phyloP scores from a whole-genome alignment of 2,888 invertebrate genomes.

The Acheta domesticus region DNA sequence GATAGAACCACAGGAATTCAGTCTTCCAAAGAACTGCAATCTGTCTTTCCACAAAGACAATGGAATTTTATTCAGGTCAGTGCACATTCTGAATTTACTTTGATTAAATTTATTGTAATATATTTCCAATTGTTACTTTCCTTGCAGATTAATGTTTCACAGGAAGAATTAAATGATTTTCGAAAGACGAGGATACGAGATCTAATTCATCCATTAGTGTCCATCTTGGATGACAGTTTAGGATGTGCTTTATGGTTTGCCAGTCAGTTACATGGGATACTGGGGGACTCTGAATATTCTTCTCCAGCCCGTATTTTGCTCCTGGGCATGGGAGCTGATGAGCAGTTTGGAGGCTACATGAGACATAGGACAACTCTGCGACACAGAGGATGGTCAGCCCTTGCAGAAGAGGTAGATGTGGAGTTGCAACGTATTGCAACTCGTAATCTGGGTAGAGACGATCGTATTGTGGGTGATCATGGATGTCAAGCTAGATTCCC shows the following conservation, averaged over 20 bases:
- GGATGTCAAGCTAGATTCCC: slow-evolving; percentile 68
- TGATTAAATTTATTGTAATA: slow-evolving; percentile 25
- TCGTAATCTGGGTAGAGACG: slow-evolving; percentile 92
- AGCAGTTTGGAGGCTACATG: slow-evolving; percentile 91
- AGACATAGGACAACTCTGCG: slow-evolving; percentile 75
- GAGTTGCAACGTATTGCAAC: slow-evolving; percentile 84
- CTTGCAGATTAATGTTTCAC: slow-evolving; percentile 62
- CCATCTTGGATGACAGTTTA: slow-evolving; percentile 92
- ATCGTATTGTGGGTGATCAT: slow-evolving; percentile 86
- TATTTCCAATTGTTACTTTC: slow-evolving; percentile 20
- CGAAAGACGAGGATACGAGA: slow-evolving; percentile 58
- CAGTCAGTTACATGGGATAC: slow-evolving; percentile 63
- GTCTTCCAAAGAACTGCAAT: slow-evolving; percentile 65
- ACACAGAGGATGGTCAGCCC: slow-evolving; percentile 55
- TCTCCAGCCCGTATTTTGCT: slow-evolving; percentile 67
- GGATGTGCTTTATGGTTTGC: slow-evolving; percentile 98
- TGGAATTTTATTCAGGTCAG: slow-evolving; percentile 79
- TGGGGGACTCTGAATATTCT: slow-evolving; percentile 44
- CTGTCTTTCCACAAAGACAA: slow-evolving; percentile 64
- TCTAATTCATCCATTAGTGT: slow-evolving; percentile 79
- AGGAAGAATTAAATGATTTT: slow-evolving; percentile 59
- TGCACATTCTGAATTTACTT: not conserved
- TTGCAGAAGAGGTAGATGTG: slow-evolving; percentile 61
- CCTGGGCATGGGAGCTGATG: slow-evolving; percentile 95
- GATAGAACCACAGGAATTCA: slow-evolving; percentile 76